These are phyloP conservation scores for Xiphydria camelus DNA, from an alignment of 2,888 invertebrate genomes.

Conservation along the genomic window DNA sequence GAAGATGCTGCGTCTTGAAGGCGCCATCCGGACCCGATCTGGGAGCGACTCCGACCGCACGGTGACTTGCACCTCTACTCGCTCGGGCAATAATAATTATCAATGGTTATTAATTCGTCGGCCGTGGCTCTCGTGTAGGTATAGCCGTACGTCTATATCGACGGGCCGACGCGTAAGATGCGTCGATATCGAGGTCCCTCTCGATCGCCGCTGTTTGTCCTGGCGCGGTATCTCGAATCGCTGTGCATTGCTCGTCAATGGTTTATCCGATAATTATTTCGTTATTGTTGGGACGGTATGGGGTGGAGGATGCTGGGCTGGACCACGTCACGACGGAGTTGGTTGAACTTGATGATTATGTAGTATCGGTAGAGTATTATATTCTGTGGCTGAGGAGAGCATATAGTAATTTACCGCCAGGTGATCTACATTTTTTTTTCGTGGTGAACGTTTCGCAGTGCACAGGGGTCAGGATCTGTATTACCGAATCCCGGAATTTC, in stretches of 20 bases:
- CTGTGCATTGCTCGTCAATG: conserved; percentile 2
- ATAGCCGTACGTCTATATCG: neutral
- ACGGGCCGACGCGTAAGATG: conserved; percentile 3
- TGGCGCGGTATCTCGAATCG: neutral
- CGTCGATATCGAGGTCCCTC: neutral
- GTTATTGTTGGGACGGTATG: no score
- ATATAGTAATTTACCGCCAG: no score
- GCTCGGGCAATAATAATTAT: conserved; percentile 9
- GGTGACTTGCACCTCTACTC: conserved; percentile 5
- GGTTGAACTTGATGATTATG: no score
- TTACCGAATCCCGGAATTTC: no score
- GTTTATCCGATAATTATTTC: conserved; percentile 11
- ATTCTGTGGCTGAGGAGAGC: no score
- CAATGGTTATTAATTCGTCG: conserved; percentile 7
- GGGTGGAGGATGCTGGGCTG: no score
- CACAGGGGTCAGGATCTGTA: no score
- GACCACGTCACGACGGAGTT: no score
- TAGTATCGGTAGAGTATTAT: no score
- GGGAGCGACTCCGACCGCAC: neutral
- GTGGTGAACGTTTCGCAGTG: no score
- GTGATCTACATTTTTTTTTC: no score
- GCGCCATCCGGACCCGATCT: neutral
- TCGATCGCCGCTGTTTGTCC: conserved; percentile 6
- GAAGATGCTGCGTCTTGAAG: conserved; percentile 1
- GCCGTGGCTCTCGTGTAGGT: neutral